Base-by-base conservation (phyloP, 2,797 vertebrate species). In the Myotis vivesi region DNA sequence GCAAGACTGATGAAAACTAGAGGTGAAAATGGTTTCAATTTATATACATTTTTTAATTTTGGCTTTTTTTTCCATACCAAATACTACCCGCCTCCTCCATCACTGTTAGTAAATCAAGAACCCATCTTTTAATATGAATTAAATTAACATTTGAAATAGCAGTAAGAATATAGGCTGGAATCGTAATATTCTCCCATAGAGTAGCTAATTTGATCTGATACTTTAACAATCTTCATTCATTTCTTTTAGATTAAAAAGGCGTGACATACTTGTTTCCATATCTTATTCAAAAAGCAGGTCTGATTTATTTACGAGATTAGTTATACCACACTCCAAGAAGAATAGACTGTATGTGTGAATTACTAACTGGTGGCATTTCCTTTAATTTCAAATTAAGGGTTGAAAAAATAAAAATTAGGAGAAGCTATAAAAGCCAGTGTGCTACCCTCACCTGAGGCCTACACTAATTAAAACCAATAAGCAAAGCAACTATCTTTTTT, bases 351-450 rank as follows among this genome's bases (percentile, higher is more conserved):
- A 8, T 80, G 23, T 91, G 12, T 87, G 25, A 92, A 89, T 94
- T 89, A 95, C 16, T 20, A 94, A 80, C 13, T 81, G 25, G 72
- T 20, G 30, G 62, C 6, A 82, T 36, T 66, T 94, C 25, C 80
- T 91, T 83, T 86, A 13, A 79, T 28, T 94, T 96, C 41, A 93
- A 87, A 85, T 79, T 66, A 91, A 95, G 25, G 76, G 3, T 55
- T 83, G n/a, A 93, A 41, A 89, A 92, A 75, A 83, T n/a, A 69
- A 89, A 89, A 79, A 16, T 66, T 44, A 84, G 41, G 41, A 44
- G 73, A 84, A 72, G 25, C 15, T 30, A 1, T 83, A 77, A 79
- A 91, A 87, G 44, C 33, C 49, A 94, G 30, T 41, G 16, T 85
- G 68, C 72, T 93, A 51, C 2, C 10, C 28, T 51, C 19, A 73